These are phyloP conservation scores for Tinamus major DNA, from an alignment of 2,797 vertebrate genomes.

Conservation along the genomic window DNA sequence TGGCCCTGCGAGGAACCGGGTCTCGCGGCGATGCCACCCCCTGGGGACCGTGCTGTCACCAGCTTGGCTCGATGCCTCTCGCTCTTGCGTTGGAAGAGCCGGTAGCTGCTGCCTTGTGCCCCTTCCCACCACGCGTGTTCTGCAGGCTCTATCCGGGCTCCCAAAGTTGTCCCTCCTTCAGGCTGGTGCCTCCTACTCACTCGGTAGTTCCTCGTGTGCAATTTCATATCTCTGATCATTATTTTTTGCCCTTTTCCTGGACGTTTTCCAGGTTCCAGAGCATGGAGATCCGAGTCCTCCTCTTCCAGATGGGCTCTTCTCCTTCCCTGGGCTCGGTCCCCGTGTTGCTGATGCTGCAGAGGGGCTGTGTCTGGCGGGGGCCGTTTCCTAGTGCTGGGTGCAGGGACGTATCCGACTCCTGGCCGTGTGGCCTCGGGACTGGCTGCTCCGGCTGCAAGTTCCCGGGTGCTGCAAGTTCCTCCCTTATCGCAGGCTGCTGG, in stretches of 20 bases:
- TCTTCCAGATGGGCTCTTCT: no score
- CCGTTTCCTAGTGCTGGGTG: neutral
- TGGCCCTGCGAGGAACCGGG: no score
- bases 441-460: neutral
- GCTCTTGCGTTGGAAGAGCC: neutral
- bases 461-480: neutral
- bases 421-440: neutral
- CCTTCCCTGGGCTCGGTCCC: neutral
- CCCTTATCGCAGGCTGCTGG: neutral
- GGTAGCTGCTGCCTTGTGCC: rapidly evolving
- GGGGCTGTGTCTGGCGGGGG: neutral
- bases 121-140: neutral
- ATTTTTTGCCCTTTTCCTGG: neutral
- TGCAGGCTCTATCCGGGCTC: rapidly evolving
- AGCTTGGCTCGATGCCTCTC: rapidly evolving
- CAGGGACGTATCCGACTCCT: neutral
- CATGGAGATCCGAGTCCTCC: rapidly evolving
- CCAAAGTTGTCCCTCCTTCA: neutral
- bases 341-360: rapidly evolving
- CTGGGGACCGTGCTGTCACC: rapidly evolving
- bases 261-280: neutral
- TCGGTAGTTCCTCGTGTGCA: rapidly evolving
- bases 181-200: rapidly evolving
- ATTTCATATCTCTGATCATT: rapidly evolving
- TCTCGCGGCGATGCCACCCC: neutral